Percentiles rank a stretch among this genome's conserved stretches.
These are phyloP conservation scores for Urocolius indicus DNA, from an alignment of 2,113 vertebrate genomes.

Conservation along the genomic window DNA sequence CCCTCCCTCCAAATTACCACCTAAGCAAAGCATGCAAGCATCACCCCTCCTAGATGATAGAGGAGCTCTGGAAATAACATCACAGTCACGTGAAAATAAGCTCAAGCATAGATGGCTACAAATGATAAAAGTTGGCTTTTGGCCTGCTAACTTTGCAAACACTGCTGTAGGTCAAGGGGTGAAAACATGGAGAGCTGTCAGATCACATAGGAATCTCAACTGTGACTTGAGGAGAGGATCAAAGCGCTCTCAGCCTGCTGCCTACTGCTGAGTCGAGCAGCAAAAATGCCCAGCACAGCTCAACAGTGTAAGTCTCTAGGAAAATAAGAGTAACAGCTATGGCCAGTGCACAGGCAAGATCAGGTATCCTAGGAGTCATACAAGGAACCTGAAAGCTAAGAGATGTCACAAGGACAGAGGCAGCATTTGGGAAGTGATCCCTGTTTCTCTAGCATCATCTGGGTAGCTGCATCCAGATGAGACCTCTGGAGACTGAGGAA, in stretches of 20 bases:
- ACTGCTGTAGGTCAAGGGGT: neutral
- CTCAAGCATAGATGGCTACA: neutral
- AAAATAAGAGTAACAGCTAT: neutral
- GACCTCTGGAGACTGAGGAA: neutral
- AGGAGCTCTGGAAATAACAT: neutral
- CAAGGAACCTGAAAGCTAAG: neutral
- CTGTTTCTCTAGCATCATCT: neutral
- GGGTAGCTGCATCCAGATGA: neutral
- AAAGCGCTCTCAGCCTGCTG: neutral
- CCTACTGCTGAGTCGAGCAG: neutral
- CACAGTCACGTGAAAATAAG: neutral
- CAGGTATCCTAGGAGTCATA: neutral
- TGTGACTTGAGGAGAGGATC: neutral
- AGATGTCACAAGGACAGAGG: neutral
- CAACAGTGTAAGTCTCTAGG: neutral
- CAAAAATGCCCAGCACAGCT: neutral
- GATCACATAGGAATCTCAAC: neutral
- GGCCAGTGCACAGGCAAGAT: neutral
- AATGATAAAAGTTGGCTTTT: neutral
- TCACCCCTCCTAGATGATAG: neutral
- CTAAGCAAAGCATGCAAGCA: neutral
- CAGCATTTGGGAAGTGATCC: neutral
- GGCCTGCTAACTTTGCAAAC: neutral
- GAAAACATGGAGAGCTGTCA: neutral
- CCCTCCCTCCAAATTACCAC: neutral